Base-by-base conservation (phyloP, 1,140 invertebrate species). In the Drosophila sechellia region DNA sequence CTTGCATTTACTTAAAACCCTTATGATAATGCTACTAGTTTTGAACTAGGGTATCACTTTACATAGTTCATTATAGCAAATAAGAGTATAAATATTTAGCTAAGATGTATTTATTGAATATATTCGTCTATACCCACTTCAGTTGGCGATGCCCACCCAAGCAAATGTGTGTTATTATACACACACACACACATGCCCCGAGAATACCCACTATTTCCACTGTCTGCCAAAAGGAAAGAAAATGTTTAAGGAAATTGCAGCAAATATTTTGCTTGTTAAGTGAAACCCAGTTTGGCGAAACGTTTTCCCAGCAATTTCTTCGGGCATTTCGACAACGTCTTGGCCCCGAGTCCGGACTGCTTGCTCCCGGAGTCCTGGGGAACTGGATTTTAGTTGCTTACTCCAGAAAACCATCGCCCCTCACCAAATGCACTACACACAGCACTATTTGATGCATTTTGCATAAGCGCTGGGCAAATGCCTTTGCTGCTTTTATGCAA, bases 191-290 rank as follows among this genome's bases (percentile, higher is more conserved):
- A 64, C 57, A 59, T 40, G 68, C 56, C 68, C 27, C 22, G 39
- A 20, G 52, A 39, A 37, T 37, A 43, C 27, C 65, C 22, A 52
- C 46, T 43, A 34, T 43, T 20, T 52, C 40, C 46, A 17, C 40
- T 22, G 49, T 48, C 20, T 48, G 46, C 22, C 12, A 60, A 78
- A 61, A 60, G 59, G 68, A 81, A 84, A 84, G 79, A 87, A 89
- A 87, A 89, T 87, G 79, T 87, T 87, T 89, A 84, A 84, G 83
- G 84, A 87, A 87, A 87, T 87, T 87, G 83, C 84, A 77, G 84
- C 84, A 87, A 87, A 89, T 87, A 87, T 89, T 89, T 89, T 84
- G 80, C 84, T 89, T 89, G 85, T 90, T 89, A 89, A 89, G 79
- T 84, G 85, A 89, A 89, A 89, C 81, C 83, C 81, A 85, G 81